Percentiles rank a stretch among this genome's conserved stretches.
Evolutionary conservation across 2,113 vertebrate species (phyloP).

Genomic region (Tautogolabrus adspersus): DNA sequence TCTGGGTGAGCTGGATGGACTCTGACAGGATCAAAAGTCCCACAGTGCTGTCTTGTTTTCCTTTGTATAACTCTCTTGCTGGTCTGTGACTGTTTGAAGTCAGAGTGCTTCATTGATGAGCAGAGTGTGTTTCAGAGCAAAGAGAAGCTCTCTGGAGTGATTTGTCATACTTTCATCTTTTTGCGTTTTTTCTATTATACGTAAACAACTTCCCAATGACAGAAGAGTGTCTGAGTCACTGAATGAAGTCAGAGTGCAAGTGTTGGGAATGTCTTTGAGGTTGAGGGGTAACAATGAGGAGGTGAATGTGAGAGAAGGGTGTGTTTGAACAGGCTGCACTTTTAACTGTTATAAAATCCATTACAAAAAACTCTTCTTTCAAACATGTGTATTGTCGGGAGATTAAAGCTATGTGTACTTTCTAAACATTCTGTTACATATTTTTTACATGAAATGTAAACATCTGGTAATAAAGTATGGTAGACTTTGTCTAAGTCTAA

Average conservation of each 20-base stretch:
- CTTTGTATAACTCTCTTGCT: constrained; percentile 37
- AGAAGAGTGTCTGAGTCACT: constrained; percentile 32
- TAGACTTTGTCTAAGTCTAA: too few relatives aligned
- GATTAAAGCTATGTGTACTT: too few relatives aligned
- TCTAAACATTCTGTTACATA: too few relatives aligned
- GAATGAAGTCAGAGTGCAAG: constrained; percentile 49
- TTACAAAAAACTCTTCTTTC: too few relatives aligned
- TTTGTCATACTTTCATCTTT: constrained; percentile 62
- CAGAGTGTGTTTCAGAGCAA: constrained; percentile 42
- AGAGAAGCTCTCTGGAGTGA: constrained; percentile 53
- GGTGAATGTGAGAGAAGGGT: constrained; percentile 20
- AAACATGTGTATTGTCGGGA: too few relatives aligned
- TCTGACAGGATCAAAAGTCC: constrained; percentile 36
- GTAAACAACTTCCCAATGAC: constrained; percentile 30
- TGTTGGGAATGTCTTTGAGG: constrained; percentile 63
- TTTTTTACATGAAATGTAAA: too few relatives aligned
- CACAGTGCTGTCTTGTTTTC: constrained; percentile 29
- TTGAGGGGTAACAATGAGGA: constrained; percentile 49
- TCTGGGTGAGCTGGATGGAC: constrained; percentile 20
- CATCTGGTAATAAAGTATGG: too few relatives aligned
- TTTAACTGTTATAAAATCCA: constrained; percentile 4
- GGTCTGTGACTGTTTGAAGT: constrained; percentile 60
- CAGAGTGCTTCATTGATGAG: constrained; percentile 50
- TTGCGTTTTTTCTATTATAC: constrained; percentile 24
- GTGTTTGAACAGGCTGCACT: constrained; percentile 12